Evolutionary conservation across 2,113 vertebrate genomes (phyloP), one percentile per base, ranked within the genome.

Genomic region (Ploceus nigricollis): DNA sequence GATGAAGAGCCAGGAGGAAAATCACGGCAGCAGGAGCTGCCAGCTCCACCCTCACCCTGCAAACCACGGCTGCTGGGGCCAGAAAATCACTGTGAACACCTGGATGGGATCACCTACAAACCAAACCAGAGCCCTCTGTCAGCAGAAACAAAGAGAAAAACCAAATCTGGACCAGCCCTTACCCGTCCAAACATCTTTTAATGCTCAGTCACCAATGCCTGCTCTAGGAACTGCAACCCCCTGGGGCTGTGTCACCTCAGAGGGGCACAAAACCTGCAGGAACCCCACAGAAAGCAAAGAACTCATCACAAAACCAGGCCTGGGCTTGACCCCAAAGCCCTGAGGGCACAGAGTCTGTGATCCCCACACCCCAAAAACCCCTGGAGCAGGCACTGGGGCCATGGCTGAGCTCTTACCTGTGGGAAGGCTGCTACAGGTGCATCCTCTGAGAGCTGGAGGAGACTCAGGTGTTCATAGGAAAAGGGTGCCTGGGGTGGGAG

Each of bases 241-340:
- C 39, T 8, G 23, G 0, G 4, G 16, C 33, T 0, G 1, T 1
- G 0, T 33, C 83, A 4, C n/a, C 60, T 51, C 3, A 0, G 35
- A 58, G 31, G 13, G 60, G 7, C 35, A 45, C 7, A 28, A 25
- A 84, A 6, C 45, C 35, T 2, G 1, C 4, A 8, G 50, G 22
- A n/a, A 5, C 3, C 13, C 24, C 13, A 0, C 4, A 16, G n/a
- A 20, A 33, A 72, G 14, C 7, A 10, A 63, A 21, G 7, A 5
- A n/a, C 2, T 11, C 40, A 5, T 15, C 80, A 13, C 24, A 21
- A 0, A 4, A 2, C 4, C 23, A 13, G 42, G 15, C 5, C 20
- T 31, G n/a, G 56, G 56, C n/a, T 48, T 2, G 4, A 47, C 6
- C 40, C 54, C 66, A 51, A 22, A 4, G 10, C 13, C 25, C 15